Base-by-base conservation (phyloP, 2,888 invertebrate genomes). In the Melieria picta region DNA sequence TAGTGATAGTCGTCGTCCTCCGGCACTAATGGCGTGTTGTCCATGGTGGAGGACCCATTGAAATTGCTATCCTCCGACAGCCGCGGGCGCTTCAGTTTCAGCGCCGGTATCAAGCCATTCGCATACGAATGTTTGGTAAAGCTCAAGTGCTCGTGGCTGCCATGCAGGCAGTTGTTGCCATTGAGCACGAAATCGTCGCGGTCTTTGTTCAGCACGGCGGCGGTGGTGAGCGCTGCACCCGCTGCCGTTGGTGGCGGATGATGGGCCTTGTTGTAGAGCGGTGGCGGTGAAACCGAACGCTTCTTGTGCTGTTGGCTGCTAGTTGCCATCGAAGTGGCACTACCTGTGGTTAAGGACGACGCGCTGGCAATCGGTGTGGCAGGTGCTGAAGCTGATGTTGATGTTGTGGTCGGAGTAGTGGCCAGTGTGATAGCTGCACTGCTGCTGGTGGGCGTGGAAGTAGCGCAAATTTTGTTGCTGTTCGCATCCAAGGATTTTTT, bases 1-100 rank as follows among this genome's bases (percentile, higher is more conserved):
- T 86, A 87, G 73, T 87, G 86, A 75, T 86, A 87, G 72, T 87
- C 87, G 78, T 87, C 87, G 71, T 87, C 87, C 72, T 85, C 85
- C 6, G 85, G 84, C 73, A 84, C 85, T 56, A 82, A 30, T 0
- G 83, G 78, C 9, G 75, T 79, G 67, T 83, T 83, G 70, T 85
- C 85, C 85, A 85, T 85, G 1, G 85, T 85, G 6, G 85, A 85
- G 64, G 85, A 85, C n/a, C 85, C 85, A 78, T 85, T 85, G 43
- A 85, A 85, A 66, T 85, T 85, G 64, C 85, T 85, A 57, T 85
- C 85, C 72, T 85, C 85, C 0, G 84, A 85, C 5, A 84, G 75
- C 6, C 86, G 84, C 6, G 85, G 85, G 4, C 86, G 79, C 74
- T 86, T 86, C 3, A 86, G 72, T 70, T 85, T 86, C 3, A 86